Evolutionary conservation across 2,888 invertebrate species (phyloP).

Genomic region (Thera britannica): DNA sequence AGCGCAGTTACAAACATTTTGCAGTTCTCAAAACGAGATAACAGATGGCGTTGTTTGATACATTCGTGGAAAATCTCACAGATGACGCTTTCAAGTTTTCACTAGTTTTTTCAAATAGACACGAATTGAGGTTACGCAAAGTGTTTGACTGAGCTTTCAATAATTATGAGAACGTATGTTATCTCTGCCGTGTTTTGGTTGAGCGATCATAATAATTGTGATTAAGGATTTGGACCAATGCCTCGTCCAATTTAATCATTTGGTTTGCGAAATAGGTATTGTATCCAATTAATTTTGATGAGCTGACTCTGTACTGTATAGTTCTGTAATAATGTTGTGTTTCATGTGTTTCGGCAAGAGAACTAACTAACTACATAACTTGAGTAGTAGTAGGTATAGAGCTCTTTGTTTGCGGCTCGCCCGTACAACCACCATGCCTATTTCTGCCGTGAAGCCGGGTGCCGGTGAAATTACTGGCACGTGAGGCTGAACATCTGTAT

Average conservation of each 20-base stretch:
- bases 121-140: slow-evolving; percentile 1
- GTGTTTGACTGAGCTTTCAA: neutral
- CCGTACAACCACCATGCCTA: no score
- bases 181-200: slow-evolving; percentile 1
- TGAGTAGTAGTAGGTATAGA: no score
- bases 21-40: neutral
- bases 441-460: no score
- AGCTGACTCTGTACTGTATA: neutral
- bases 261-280: neutral
- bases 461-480: no score
- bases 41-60: neutral
- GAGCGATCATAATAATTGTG: neutral
- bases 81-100: neutral
- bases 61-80: neutral
- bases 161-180: neutral
- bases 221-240: neutral
- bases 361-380: no score
- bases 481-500: no score
- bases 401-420: no score
- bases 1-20: neutral
- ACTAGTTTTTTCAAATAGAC: neutral
- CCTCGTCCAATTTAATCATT: neutral
- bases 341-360: no score
- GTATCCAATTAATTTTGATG: neutral
- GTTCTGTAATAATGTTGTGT: no score